Base-by-base conservation (phyloP, 2,797 vertebrate genomes). In the Sebastes baramenuke region DNA sequence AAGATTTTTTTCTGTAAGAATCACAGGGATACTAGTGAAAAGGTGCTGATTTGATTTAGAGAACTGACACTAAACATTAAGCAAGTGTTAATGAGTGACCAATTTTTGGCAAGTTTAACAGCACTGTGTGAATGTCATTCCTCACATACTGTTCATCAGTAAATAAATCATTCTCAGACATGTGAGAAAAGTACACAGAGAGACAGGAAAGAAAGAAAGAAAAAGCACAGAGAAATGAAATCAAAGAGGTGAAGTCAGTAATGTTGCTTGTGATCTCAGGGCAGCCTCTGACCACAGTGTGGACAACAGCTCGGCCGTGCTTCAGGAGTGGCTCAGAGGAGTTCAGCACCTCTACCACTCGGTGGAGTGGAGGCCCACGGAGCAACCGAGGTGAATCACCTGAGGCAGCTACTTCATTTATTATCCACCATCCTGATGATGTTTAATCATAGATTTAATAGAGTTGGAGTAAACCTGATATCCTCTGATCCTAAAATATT, bases 241-340 rank as follows among this genome's bases (percentile, higher is more conserved):
- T 10, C 67, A 71, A 52, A 76, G 42, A 59, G 46, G 18, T 62
- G 34, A 49, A 29, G 24, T 55, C 16, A 49, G 66, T 56, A 16
- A 38, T 61, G 27, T 8, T 59, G 3, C 10, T 11, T 74, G 18
- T 79, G 76, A 59, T 56, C 68, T 54, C 90, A 98, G 97, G 97
- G 96, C 90, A 24, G 97, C 97, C 46, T 96, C 96, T 0, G 97
- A 98, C 85, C 97, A 98, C 93, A 98, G 94, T 9, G 34, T 93
- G 75, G 97, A 98, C 91, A 97, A 97, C 77, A 97, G 97, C 24
- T 96, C 96, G 1, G 96, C 94, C 13, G 75, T 98, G 68, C 96
- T 98, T 73, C 95, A 94, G 75, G 97, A 97, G 85, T 98, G 97
- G 97, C 82, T 98, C 84, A 95, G 82, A 79, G 94, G 93, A 0